Evolutionary conservation across 2,888 invertebrate species (phyloP), one percentile per base, ranked within the genome.

Genomic region (Dicyrtoma fusca): DNA sequence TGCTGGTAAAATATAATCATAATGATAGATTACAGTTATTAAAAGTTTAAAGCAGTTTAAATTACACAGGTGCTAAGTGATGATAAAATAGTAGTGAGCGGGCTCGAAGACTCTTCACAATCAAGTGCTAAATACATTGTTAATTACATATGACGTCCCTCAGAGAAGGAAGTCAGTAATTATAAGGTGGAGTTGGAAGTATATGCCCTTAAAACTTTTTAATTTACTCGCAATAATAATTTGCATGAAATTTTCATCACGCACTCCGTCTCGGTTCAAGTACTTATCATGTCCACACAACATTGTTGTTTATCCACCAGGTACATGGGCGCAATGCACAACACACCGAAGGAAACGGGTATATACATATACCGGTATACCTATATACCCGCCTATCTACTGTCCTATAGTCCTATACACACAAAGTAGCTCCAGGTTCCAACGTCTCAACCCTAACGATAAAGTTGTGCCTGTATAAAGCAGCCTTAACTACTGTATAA

Each of bases 111-210:
- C 13, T 23, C 21, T 64, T 64, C 64, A 47, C 64, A 64, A 47
- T 47, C 44, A 14, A 65, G 51, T 65, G 65, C 25, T 65, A 65
- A 65, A 51, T 65, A 65, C 42, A 42, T 42, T 62, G 62, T 51
- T 66, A 66, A 53, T 59, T 45, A 47, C 45, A 69, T 13, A 23
- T 17, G 45, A 25, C 59, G 45, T 55, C 57, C 19, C 44, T 55
- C 17, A 19, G 47, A 65, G 53, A 71, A 42, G 64, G 44, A 62
- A 47, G 23, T 49, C 26, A 8, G 44, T 34, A 68, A 61, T 66
- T 55, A n/a, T n/a, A 62, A 64, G 57, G 55, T 61, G 70, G 42
- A 47, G 57, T 61, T 70, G 57, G 23, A 59, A 26, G 25, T 65
- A 23, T 51, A 63, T 45, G 19, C 45, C 45, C 63, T 45, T 47